These are phyloP conservation scores for Drosophila dunni DNA, from an alignment of 1,140 invertebrate genomes.

Conservation along the genomic window DNA sequence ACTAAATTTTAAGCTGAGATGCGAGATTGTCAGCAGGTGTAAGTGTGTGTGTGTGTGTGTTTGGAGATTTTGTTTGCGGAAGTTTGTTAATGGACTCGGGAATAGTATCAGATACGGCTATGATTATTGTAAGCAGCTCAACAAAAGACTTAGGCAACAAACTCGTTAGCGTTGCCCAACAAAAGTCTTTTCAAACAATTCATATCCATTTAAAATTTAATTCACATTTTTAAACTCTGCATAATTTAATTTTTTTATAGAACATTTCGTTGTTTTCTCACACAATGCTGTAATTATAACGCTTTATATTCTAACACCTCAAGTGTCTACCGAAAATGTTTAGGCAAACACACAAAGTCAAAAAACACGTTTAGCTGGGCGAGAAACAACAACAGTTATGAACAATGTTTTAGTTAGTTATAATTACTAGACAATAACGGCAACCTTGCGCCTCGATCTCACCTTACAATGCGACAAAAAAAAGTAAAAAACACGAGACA, in stretches of 20 bases:
- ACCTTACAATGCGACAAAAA: constrained; percentile 49
- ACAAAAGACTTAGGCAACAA: constrained; percentile 49
- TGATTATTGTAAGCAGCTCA: constrained; percentile 36
- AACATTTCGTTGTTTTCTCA: constrained; percentile 10
- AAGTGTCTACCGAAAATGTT: constrained; percentile 8
- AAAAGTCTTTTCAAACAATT: constrained; percentile 12
- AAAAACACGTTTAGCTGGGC: constrained; percentile 41
- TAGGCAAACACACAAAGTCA: constrained; percentile 7
- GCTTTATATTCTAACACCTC: constrained; percentile 21
- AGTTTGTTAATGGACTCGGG: constrained; percentile 61
- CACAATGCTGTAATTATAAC: not conserved
- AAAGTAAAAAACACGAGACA: constrained; percentile 22
- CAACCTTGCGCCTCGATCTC: constrained; percentile 78
- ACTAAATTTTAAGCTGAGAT: constrained; percentile 73
- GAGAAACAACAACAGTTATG: constrained; percentile 45
- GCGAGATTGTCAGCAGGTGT: constrained; percentile 45
- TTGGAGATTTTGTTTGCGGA: constrained; percentile 61
- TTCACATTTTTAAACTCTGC: not conserved
- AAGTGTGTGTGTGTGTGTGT: constrained; percentile 24
- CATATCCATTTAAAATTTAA: not conserved
- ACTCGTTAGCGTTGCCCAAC: constrained; percentile 39
- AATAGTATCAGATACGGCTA: constrained; percentile 42
- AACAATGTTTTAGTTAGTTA: constrained; percentile 58
- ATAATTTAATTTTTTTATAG: not conserved
- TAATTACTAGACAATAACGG: constrained; percentile 80